These are phyloP conservation scores for Aramus guarauna DNA, from an alignment of 2,113 vertebrate genomes.

Conservation along the genomic window DNA sequence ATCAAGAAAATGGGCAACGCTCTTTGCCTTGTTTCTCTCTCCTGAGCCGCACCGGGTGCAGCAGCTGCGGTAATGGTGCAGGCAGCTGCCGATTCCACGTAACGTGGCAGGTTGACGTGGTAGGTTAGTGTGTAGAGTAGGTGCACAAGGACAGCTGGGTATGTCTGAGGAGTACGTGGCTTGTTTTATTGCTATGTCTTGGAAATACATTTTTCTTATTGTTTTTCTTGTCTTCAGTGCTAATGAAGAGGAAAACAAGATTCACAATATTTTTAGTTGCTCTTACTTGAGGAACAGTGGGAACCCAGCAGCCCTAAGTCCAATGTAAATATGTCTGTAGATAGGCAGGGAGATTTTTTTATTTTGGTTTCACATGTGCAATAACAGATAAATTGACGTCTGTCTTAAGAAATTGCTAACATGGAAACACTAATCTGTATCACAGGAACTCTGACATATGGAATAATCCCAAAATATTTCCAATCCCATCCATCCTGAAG, in stretches of 20 bases:
- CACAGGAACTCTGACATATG: not conserved
- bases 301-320: not conserved
- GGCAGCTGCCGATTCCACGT: not conserved
- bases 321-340: not conserved
- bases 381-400: not conserved
- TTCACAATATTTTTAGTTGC: not conserved
- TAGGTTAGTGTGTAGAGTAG: not conserved
- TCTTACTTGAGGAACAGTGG: not conserved
- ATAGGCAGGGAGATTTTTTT: not conserved
- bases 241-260: not conserved
- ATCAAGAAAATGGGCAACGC: not conserved
- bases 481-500: not conserved
- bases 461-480: not conserved
- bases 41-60: accelerated
- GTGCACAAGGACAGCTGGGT: not conserved
- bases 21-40: not conserved
- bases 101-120: not conserved
- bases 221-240: not conserved
- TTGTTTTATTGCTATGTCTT: not conserved
- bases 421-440: not conserved
- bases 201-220: not conserved
- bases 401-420: not conserved
- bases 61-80: not conserved
- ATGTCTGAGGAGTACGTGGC: not conserved
- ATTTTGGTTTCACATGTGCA: not conserved